These are phyloP conservation scores for Flabesymbios commensalis DNA, from an alignment of 2,888 invertebrate species.

Conservation along the genomic window DNA sequence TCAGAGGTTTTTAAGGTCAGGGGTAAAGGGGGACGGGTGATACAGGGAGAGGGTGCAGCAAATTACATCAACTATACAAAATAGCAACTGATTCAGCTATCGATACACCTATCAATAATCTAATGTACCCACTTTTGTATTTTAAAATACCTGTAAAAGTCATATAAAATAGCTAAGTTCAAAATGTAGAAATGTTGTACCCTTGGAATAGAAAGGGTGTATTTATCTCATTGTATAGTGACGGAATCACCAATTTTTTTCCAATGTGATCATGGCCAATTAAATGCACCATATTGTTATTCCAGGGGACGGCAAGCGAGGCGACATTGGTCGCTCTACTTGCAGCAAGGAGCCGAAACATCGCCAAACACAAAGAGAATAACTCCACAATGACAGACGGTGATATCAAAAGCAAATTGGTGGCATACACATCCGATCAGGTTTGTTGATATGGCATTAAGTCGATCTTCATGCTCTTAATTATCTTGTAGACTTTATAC, in stretches of 20 bases:
- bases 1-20: background rate
- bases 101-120: too few relatives aligned
- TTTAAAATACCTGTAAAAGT: too few relatives aligned
- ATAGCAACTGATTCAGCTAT: too few relatives aligned
- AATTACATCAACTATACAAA: too few relatives aligned
- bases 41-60: too few relatives aligned
- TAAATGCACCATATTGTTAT: background rate
- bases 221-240: background rate
- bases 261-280: background rate
- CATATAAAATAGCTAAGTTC: too few relatives aligned
- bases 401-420: conserved; percentile 86
- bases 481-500: too few relatives aligned
- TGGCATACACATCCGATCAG: conserved; percentile 97
- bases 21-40: too few relatives aligned
- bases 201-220: too few relatives aligned
- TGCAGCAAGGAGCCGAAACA: conserved; percentile 87
- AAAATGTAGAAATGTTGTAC: too few relatives aligned
- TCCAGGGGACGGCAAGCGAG: conserved; percentile 91
- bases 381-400: conserved; percentile 68
- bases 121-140: too few relatives aligned
- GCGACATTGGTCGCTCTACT: conserved; percentile 90
- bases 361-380: conserved; percentile 64
- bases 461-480: background rate
- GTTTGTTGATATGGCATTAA: conserved; percentile 51
- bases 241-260: background rate